phyloP scores from a whole-genome alignment of 2,888 invertebrate species.

The Conus canariensis region DNA sequence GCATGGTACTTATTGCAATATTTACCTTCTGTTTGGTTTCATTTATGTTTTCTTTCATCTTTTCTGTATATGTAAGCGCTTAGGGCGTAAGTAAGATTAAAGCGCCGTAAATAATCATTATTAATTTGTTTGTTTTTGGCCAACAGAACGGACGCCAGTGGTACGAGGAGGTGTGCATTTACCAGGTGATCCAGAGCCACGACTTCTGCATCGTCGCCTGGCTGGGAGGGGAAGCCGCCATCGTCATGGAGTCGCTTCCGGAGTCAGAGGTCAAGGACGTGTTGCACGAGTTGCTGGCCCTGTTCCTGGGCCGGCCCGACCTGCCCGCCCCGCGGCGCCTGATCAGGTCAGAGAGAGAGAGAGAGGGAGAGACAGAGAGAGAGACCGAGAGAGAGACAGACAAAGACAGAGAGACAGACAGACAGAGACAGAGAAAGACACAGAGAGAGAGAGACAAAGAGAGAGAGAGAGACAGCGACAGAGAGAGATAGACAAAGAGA shows the following conservation, averaged over 20 bases:
- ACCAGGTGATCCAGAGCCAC: neutral
- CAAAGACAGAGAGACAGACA: neutral
- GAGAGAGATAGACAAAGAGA: too few species aligned
- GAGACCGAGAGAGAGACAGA: neutral
- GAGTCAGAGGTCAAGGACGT: constrained; percentile 38
- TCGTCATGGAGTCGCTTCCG: constrained; percentile 38
- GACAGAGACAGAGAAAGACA: neutral
- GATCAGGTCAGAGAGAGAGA: constrained; percentile 21
- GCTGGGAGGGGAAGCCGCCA: constrained; percentile 32
- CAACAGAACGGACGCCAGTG: constrained; percentile 26
- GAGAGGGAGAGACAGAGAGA: neutral
- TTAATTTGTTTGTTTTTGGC: neutral
- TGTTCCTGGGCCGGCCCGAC: constrained; percentile 12
- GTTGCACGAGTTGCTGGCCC: constrained; percentile 30
- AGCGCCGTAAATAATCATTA: neutral
- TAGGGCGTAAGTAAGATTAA: too few species aligned
- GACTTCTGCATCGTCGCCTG: constrained; percentile 28
- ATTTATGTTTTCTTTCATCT: too few species aligned
- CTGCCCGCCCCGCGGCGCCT: constrained; percentile 28
- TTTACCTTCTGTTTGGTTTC: neutral
- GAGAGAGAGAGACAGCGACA: neutral
- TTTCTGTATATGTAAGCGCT: neutral
- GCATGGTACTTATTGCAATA: neutral
- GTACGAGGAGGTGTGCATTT: constrained; percentile 32
- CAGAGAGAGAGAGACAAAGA: neutral